phyloP scores from a whole-genome alignment of 2,797 vertebrate genomes.

The Thaleichthys pacificus region DNA sequence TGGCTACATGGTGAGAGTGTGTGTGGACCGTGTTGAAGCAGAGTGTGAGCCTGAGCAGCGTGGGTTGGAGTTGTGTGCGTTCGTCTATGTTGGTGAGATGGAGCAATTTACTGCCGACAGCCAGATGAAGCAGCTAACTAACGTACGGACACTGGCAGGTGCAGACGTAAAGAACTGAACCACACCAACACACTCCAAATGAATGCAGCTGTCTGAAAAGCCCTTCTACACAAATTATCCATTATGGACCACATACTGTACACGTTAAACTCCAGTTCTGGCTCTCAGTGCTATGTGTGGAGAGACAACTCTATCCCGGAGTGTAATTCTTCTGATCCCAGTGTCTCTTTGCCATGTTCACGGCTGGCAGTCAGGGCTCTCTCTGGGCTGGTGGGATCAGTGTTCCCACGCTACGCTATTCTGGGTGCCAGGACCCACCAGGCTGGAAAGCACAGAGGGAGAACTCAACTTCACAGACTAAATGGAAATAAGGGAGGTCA shows the following conservation, averaged over 20 bases:
- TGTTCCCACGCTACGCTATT: conserved; percentile 2
- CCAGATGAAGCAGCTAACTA: conserved; percentile 4
- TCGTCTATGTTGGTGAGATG: conserved; percentile 11
- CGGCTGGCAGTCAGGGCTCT: background rate
- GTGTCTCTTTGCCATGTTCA: conserved; percentile 1
- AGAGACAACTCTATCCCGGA: conserved; percentile 6
- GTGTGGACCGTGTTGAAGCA: background rate
- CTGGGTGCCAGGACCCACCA: background rate
- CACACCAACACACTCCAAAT: conserved; percentile 5
- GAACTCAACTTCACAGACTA: background rate
- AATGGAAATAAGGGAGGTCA: background rate
- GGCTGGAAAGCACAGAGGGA: background rate
- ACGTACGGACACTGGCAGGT: conserved; percentile 16
- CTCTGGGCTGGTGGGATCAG: background rate
- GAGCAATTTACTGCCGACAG: conserved; percentile 31
- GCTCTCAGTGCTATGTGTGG: background rate
- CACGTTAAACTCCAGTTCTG: background rate
- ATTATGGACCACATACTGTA: conserved; percentile 2
- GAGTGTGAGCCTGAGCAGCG: background rate
- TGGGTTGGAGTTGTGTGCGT: conserved; percentile 2
- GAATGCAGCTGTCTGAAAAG: conserved; percentile 7
- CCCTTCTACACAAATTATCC: background rate
- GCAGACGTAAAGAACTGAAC: background rate
- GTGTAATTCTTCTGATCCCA: conserved; percentile 5
- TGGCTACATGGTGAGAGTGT: conserved; percentile 2